A percentile compares a stretch with the other conserved stretches of the same genome.
These are phyloP conservation scores for Rhamphomyia laevipes DNA, from an alignment of 2,888 invertebrate genomes.

Conservation along the genomic window DNA sequence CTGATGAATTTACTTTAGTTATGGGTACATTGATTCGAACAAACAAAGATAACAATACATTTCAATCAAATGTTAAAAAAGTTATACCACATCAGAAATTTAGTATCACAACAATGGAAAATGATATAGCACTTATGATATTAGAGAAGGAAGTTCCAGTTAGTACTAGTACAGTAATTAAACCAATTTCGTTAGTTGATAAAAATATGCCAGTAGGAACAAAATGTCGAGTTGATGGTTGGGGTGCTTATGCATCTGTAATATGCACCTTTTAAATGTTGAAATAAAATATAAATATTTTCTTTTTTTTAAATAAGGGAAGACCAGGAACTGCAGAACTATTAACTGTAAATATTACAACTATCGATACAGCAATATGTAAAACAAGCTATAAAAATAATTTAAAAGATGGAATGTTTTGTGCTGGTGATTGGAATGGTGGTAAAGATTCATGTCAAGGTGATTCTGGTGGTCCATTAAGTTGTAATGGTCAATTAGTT, in stretches of 20 bases:
- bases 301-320: too few relatives aligned
- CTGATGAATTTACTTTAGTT: conserved; percentile 20
- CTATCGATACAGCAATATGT: conserved; percentile 9
- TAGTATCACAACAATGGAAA: conserved; percentile 8
- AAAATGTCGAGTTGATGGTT: conserved; percentile 24
- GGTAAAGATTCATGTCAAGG: conserved; percentile 69
- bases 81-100: conserved; percentile 19
- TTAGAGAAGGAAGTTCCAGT: conserved; percentile 22
- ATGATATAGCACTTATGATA: conserved; percentile 27
- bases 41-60: conserved; percentile 8
- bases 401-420: conserved; percentile 52
- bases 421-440: conserved; percentile 59
- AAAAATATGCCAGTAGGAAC: conserved; percentile 2
- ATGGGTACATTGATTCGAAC: conserved; percentile 22
- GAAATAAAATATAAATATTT: too few relatives aligned
- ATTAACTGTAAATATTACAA: conserved; percentile 13
- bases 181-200: conserved; percentile 17
- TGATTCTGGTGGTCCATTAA: conserved; percentile 68
- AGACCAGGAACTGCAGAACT: conserved; percentile 5
- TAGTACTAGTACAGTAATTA: conserved; percentile 11
- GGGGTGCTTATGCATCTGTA: conserved; percentile 18
- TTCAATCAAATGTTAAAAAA: conserved; percentile 19
- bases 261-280: not conserved
- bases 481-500: conserved; percentile 47
- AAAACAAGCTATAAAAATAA: conserved; percentile 20